Evolutionary conservation across 37 sponge, comb jelly and placozoan genomes (phyloP).

Genomic region (Crambe crambe): DNA sequence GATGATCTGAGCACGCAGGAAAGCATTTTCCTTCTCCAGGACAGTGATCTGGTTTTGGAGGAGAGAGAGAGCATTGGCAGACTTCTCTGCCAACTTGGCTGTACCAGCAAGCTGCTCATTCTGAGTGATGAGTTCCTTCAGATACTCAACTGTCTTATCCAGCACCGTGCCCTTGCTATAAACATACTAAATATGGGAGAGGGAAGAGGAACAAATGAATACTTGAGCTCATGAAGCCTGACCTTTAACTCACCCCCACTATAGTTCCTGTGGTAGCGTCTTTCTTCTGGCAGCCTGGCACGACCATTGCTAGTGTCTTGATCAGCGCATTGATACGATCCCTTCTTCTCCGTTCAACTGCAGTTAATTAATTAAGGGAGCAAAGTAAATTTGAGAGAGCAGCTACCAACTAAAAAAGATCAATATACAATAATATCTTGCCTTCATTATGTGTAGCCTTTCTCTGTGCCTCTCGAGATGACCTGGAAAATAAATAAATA

Average conservation of each 20-base stretch:
- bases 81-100: conserved; percentile 69
- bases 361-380: neutral
- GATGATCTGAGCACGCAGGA: conserved; percentile 73
- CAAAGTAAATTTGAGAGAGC: conserved; percentile 7
- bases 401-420: neutral
- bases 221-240: neutral
- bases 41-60: conserved; percentile 78
- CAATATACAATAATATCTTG: neutral
- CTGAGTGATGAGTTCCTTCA: conserved; percentile 53
- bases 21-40: conserved; percentile 80
- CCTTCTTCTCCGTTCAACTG: conserved; percentile 88
- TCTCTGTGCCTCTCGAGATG: conserved; percentile 53
- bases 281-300: conserved; percentile 94
- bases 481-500: neutral
- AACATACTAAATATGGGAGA: conserved; percentile 45
- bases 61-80: conserved; percentile 62
- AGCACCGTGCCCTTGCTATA: conserved; percentile 81
- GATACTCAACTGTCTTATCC: conserved; percentile 80
- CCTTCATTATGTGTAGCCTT: conserved; percentile 87
- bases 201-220: neutral
- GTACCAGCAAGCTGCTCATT: conserved; percentile 57
- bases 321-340: conserved; percentile 93
- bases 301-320: conserved; percentile 81
- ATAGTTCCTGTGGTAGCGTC: conserved; percentile 64
- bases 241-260: conserved; percentile 35